A percentile compares a stretch with the other conserved stretches of the same genome.
Evolutionary conservation across 1,140 invertebrate species (phyloP).

Genomic region (Zophobas atratus): DNA sequence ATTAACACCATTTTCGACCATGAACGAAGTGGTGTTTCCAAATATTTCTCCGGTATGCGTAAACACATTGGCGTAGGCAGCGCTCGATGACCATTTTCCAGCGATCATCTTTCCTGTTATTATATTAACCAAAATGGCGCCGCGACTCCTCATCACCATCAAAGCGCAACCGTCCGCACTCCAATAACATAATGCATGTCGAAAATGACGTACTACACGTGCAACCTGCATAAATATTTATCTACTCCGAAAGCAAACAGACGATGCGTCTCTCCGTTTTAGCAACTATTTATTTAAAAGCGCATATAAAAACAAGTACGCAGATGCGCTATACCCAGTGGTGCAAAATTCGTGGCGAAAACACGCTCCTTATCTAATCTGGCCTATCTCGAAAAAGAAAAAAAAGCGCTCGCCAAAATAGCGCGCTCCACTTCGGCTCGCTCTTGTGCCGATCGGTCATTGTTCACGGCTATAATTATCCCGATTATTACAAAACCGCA

Average conservation of each 20-base stretch:
- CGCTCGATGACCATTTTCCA: too few species aligned
- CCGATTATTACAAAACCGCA: background rate
- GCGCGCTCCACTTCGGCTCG: background rate
- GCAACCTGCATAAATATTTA: conserved; percentile 21
- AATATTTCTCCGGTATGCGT: too few species aligned
- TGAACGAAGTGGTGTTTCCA: too few species aligned
- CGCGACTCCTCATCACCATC: background rate
- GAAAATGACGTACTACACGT: conserved; percentile 30
- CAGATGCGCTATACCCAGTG: background rate
- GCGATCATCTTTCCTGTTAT: conserved; percentile 3
- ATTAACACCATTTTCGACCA: too few species aligned
- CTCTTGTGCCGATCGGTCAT: background rate
- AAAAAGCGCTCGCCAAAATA: conserved; percentile 14
- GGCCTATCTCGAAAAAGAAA: background rate
- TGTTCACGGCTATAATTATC: background rate
- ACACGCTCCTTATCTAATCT: conserved; percentile 13
- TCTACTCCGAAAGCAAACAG: conserved; percentile 21
- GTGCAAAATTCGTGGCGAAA: background rate
- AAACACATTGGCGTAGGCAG: background rate
- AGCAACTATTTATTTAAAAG: conserved; percentile 23
- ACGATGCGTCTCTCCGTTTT: conserved; percentile 1
- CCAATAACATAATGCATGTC: conserved; percentile 15
- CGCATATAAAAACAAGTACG: conserved; percentile 5
- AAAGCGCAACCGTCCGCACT: background rate
- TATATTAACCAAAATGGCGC: background rate